Conservation (phyloP, 2,113 vertebrate species). For the Platysternon megacephalum region DNA sequence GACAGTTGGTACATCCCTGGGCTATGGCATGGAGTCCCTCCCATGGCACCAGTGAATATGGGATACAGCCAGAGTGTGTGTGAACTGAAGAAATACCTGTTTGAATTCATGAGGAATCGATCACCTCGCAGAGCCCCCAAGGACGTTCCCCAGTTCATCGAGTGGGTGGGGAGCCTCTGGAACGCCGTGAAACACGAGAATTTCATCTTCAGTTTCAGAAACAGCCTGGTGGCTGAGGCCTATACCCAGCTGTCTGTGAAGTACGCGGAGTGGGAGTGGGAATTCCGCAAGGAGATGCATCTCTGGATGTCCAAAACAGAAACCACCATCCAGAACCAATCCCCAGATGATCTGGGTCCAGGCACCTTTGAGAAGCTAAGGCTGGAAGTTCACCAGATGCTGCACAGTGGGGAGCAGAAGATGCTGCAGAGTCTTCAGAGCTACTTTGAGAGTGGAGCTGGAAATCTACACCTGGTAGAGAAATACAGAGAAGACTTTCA, state of each 20-base stretch:
- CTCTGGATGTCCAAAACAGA: constrained; percentile 58
- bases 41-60: neutral
- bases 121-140: neutral
- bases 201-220: neutral
- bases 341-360: neutral
- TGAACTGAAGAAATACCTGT: neutral
- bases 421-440: neutral
- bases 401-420: neutral
- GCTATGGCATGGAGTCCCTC: neutral
- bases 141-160: neutral
- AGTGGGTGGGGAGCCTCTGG: constrained; percentile 25
- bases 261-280: constrained; percentile 56
- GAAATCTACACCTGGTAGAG: constrained; percentile 54
- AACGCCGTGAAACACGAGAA: constrained; percentile 19
- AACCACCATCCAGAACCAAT: constrained; percentile 49
- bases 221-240: neutral
- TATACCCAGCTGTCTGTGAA: constrained; percentile 3
- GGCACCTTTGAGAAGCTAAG: neutral
- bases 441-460: constrained; percentile 55
- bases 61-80: constrained; percentile 28
- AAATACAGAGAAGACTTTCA: constrained; percentile 65
- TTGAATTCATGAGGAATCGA: neutral
- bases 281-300: constrained; percentile 61
- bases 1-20: neutral
- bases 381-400: neutral